Percentiles rank a stretch among this genome's conserved stretches.
phyloP scores from a whole-genome alignment of 1,140 invertebrate species.

The Lamellibrachia luymesi region DNA sequence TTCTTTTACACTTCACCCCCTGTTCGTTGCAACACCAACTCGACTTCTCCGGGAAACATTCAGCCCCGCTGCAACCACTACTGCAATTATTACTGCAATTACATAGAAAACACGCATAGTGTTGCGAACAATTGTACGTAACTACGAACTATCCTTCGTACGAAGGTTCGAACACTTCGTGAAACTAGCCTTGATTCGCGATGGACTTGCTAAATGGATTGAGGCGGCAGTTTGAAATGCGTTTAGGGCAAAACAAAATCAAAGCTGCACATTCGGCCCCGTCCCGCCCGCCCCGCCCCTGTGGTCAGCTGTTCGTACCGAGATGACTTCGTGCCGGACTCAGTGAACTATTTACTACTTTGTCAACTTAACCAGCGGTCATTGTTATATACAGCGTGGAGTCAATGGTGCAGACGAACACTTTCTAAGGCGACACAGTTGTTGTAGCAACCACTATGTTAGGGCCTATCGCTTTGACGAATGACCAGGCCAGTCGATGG shows the following conservation, averaged over 20 bases:
- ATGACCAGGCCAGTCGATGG: neutral
- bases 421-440: neutral
- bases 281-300: no score
- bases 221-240: neutral
- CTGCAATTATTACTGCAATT: no score
- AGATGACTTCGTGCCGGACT: neutral
- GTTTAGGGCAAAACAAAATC: neutral
- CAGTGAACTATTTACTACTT: neutral
- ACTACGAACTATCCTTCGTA: no score
- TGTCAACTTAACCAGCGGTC: neutral
- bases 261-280: neutral
- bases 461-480: neutral
- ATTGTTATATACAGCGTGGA: neutral
- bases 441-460: neutral
- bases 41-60: no score
- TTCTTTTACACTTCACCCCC: no score
- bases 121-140: no score
- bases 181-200: no score
- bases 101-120: no score
- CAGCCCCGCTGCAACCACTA: no score
- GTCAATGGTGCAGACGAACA: neutral
- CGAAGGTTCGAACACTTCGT: no score
- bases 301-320: neutral
- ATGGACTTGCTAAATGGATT: constrained; percentile 57
- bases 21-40: no score